Evolutionary conservation across 2,113 vertebrate species (phyloP).

Genomic region (Speoplatyrhinus poulsoni): DNA sequence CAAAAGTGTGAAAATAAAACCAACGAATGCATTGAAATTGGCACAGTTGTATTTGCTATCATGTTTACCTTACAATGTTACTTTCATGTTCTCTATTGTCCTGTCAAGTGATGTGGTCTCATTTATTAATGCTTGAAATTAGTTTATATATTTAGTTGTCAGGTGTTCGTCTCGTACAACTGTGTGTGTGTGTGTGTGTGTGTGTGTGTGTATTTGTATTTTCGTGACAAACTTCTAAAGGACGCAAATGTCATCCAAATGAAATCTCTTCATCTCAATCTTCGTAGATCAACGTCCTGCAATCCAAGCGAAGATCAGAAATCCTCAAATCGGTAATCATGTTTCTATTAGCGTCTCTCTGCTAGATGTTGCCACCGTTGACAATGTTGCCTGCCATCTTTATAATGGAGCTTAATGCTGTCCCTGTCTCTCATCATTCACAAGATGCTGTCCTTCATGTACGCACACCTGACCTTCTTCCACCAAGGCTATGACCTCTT

Average conservation of each 20-base stretch:
- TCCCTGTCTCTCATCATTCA: not conserved
- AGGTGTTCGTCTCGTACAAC: not conserved
- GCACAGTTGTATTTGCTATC: too few species aligned
- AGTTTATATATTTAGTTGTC: too few species aligned
- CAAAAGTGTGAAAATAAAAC: too few species aligned
- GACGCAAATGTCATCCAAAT: not conserved
- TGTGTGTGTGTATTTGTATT: too few species aligned
- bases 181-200: too few species aligned
- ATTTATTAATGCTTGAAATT: too few species aligned
- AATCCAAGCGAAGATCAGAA: slow-evolving; percentile 96
- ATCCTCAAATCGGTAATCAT: slow-evolving; percentile 93
- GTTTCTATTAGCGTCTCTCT: not conserved
- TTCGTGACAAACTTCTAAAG: not conserved
- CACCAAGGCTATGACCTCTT: slow-evolving; percentile 98
- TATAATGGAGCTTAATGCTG: not conserved
- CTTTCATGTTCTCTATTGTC: not conserved
- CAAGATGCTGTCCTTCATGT: slow-evolving; percentile 98
- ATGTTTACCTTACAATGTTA: slow-evolving; percentile 13
- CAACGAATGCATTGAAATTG: too few species aligned
- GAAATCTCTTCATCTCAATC: not conserved
- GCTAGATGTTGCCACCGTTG: too few species aligned
- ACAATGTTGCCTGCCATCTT: too few species aligned
- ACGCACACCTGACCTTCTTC: slow-evolving; percentile 96
- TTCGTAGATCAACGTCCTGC: slow-evolving; percentile 93
- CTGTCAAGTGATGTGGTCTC: too few species aligned